Percentiles rank a stretch among this genome's conserved stretches.
Conservation (phyloP, 2,797 vertebrate genomes). For the Natrix natrix region DNA sequence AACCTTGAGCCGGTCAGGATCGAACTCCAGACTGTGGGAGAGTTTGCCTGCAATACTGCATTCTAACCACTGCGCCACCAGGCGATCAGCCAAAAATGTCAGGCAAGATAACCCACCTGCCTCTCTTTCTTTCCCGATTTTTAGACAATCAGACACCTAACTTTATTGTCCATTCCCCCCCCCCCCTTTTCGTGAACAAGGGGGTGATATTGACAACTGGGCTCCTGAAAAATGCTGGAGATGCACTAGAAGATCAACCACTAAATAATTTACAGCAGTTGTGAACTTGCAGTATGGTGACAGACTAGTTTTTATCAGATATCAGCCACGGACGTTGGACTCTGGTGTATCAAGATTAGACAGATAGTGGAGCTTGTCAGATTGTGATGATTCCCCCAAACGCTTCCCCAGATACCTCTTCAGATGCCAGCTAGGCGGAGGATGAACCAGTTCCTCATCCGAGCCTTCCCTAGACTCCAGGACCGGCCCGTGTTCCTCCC, state of each 20-base stretch:
- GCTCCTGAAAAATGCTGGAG: neutral
- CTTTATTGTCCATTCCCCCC: no score
- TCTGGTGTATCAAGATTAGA: neutral
- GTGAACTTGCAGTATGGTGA: neutral
- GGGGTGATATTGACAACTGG: neutral
- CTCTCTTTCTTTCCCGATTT: neutral
- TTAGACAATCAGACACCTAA: neutral
- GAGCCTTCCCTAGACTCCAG: no score
- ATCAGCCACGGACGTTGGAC: neutral
- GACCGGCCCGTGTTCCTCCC: no score
- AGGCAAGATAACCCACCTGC: neutral
- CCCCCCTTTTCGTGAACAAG: neutral
- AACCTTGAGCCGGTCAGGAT: neutral
- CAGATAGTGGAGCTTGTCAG: neutral
- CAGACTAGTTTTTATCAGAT: neutral
- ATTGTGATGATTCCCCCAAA: no score
- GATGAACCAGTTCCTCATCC: no score
- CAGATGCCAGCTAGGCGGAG: no score
- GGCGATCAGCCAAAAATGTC: neutral
- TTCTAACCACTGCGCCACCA: neutral
- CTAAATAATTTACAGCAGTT: neutral
- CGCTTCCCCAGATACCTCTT: no score
- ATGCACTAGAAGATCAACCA: neutral
- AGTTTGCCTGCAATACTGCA: neutral
- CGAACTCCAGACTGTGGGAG: neutral